These are phyloP conservation scores for Ranitomeya variabilis DNA, from an alignment of 2,113 vertebrate genomes.

Conservation along the genomic window DNA sequence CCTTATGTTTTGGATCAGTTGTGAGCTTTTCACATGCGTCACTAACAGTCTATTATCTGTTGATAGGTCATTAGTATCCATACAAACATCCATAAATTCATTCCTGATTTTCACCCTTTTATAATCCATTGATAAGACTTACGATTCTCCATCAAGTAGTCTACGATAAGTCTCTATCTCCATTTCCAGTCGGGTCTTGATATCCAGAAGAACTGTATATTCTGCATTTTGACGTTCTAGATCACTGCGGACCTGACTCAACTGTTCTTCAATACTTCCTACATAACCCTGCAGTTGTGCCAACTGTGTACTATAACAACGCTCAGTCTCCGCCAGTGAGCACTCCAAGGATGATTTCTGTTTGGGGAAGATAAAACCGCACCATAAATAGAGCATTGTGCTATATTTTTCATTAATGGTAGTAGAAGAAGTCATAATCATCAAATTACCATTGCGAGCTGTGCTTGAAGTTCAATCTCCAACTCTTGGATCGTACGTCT, in stretches of 20 bases:
- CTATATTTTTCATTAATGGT: not conserved
- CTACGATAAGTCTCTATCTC: constrained; percentile 72
- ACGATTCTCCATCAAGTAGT: constrained; percentile 65
- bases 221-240: constrained; percentile 73
- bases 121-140: not conserved
- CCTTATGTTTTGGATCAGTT: not conserved
- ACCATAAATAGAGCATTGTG: not conserved
- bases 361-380: not conserved
- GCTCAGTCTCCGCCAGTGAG: constrained; percentile 76
- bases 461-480: constrained; percentile 60
- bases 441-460: constrained; percentile 61
- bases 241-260: constrained; percentile 70
- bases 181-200: constrained; percentile 70
- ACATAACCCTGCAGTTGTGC: constrained; percentile 72
- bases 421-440: not conserved
- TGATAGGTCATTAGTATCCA: not conserved
- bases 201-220: constrained; percentile 72
- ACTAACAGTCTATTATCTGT: not conserved
- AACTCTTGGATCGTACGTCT: constrained; percentile 52
- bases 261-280: constrained; percentile 72
- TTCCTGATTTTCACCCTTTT: not conserved
- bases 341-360: constrained; percentile 83
- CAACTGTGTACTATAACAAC: constrained; percentile 70
- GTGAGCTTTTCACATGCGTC: not conserved
- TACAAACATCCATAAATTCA: not conserved